Conservation (phyloP, 2,888 invertebrate species). For the Lordiphosa andalusiaca region DNA sequence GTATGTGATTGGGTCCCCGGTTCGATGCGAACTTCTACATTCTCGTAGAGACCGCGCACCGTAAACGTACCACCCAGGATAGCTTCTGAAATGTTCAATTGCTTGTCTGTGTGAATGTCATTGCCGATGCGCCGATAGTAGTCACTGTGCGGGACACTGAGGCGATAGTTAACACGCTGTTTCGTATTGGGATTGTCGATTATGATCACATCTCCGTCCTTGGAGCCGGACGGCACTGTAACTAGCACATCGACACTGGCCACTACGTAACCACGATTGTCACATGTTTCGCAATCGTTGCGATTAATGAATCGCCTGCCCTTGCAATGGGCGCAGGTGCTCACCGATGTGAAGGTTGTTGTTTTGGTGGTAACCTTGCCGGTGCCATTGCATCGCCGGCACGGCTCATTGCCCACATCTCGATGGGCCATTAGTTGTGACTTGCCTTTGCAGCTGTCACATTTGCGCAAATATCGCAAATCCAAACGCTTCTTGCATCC, state of each 20-base stretch:
- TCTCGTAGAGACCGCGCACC: slow-evolving; percentile 75
- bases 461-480: slow-evolving; percentile 66
- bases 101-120: slow-evolving; percentile 73
- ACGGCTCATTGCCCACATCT: slow-evolving; percentile 64
- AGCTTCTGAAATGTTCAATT: slow-evolving; percentile 74
- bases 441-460: slow-evolving; percentile 74
- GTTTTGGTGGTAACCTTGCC: slow-evolving; percentile 68
- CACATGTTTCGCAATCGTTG: slow-evolving; percentile 72
- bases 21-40: slow-evolving; percentile 66
- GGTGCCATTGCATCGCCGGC: slow-evolving; percentile 77
- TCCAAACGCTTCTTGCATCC: slow-evolving; percentile 74
- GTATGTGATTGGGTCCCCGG: slow-evolving; percentile 77
- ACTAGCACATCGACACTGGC: slow-evolving; percentile 62
- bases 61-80: slow-evolving; percentile 74
- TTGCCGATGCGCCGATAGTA: slow-evolving; percentile 73
- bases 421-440: slow-evolving; percentile 59
- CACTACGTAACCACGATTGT: slow-evolving; percentile 70
- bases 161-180: slow-evolving; percentile 61
- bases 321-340: slow-evolving; percentile 68
- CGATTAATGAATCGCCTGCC: slow-evolving; percentile 73
- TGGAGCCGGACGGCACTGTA: slow-evolving; percentile 68
- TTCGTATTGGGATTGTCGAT: slow-evolving; percentile 73
- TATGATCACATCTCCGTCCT: slow-evolving; percentile 68
- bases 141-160: slow-evolving; percentile 66
- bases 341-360: slow-evolving; percentile 48